Evolutionary conservation across 2,888 invertebrate genomes (phyloP), one percentile per base, ranked within the genome.

Genomic region (Yponomeuta malinellus): DNA sequence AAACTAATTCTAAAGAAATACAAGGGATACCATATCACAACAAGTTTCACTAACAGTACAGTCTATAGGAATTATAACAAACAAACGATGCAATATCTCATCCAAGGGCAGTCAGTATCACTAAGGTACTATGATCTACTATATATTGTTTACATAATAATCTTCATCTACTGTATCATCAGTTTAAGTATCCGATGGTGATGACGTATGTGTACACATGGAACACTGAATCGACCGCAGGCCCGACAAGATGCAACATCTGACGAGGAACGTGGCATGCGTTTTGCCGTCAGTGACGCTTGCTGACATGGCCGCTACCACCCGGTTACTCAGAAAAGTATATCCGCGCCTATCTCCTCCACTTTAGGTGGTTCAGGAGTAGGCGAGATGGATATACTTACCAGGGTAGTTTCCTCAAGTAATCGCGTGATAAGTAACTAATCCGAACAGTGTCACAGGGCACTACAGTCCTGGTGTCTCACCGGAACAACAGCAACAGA

Each of bases 401-500:
- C 52, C 15, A 59, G 52, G 52, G 52, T 59, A 15, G 52, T 59
- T 59, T 59, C 52, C 52, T 59, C 52, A 59, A 59, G 52, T 59
- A 59, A 59, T 59, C 52, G 52, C 52, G 52, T 59, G 52, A 59
- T 71, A 65, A 48, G 74, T 75, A 76, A 71, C 75, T 76, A 77
- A 74, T 73, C 74, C 74, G 74, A 73, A 74, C 74, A 74, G 77
- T 77, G 77, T 74, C 72, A 75, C 75, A 77, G 76, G 76, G 76
- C 75, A 78, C 83, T 84, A 84, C 83, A 74, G 78, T 78, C 69
- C 67, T 71, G 68, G 63, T 63, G 77, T 83, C 95, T 96, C 95
- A 96, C 97, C 97, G 96, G 94, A 98, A 98, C 84, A 98, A 95
- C 85, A 98, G 95, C 94, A 97, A 95, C 88, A 98, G 95, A 88